Conservation (phyloP, 2,113 vertebrate species). For the Mesoclemmys tuberculata region DNA sequence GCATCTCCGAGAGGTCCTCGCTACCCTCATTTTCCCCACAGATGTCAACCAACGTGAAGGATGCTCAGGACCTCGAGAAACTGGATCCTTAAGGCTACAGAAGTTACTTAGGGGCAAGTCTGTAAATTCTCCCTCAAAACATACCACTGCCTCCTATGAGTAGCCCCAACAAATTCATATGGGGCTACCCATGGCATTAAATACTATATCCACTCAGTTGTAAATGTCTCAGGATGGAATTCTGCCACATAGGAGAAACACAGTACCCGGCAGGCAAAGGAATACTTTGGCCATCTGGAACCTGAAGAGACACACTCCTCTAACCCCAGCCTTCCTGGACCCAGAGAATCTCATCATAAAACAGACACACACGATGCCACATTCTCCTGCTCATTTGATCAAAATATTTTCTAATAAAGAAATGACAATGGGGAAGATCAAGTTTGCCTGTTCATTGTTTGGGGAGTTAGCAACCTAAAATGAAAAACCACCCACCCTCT, state of each 20-base stretch:
- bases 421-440: not conserved
- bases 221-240: not conserved
- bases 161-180: not conserved
- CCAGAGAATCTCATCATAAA: not conserved
- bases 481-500: not conserved
- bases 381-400: fast-evolving
- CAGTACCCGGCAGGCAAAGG: not conserved
- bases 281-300: not conserved
- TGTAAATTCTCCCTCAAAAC: not conserved
- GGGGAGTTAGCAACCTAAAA: not conserved
- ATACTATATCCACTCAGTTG: not conserved
- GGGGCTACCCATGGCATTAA: not conserved
- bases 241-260: not conserved
- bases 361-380: fast-evolving
- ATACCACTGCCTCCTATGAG: not conserved
- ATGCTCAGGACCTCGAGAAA: not conserved
- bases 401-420: not conserved
- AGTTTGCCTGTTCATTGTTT: slow-evolving; percentile 7
- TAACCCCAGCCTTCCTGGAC: not conserved
- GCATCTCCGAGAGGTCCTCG: not conserved
- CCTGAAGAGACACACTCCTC: not conserved
- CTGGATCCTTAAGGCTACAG: not conserved
- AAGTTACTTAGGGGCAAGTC: not conserved
- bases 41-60: not conserved
- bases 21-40: not conserved